Conservation (phyloP, 2,797 vertebrate species). For the Falco concolor region DNA sequence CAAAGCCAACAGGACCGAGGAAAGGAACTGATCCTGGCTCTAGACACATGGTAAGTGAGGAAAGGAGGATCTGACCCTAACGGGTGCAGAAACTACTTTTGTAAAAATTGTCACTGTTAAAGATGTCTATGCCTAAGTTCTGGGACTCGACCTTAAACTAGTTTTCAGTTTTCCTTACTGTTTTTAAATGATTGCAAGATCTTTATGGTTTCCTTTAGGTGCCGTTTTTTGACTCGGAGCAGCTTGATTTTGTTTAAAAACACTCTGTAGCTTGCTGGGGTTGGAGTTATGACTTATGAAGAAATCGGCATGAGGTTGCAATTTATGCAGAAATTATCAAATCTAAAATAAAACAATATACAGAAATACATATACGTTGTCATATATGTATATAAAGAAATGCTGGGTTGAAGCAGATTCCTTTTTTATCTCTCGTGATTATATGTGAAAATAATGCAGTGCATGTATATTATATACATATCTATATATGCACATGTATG, state of each 20-base stretch:
- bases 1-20: not conserved
- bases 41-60: not conserved
- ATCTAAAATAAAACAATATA: not conserved
- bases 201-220: not conserved
- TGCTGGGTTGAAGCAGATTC: accelerated
- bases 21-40: not conserved
- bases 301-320: not conserved
- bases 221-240: not conserved
- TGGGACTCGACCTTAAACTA: not conserved
- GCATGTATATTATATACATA: not conserved
- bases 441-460: not conserved
- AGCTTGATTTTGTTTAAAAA: not conserved
- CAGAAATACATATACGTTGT: not conserved
- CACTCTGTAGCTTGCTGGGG: not conserved
- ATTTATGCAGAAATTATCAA: not conserved
- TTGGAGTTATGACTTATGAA: not conserved
- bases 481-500: not conserved
- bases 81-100: not conserved
- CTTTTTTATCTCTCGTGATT: not conserved
- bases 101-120: not conserved
- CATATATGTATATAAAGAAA: not conserved
- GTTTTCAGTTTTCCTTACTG: not conserved
- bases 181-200: not conserved
- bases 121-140: not conserved
- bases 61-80: not conserved